Evolutionary conservation across 1,140 invertebrate species (phyloP).

Genomic region (Leptopilina clavipes): DNA sequence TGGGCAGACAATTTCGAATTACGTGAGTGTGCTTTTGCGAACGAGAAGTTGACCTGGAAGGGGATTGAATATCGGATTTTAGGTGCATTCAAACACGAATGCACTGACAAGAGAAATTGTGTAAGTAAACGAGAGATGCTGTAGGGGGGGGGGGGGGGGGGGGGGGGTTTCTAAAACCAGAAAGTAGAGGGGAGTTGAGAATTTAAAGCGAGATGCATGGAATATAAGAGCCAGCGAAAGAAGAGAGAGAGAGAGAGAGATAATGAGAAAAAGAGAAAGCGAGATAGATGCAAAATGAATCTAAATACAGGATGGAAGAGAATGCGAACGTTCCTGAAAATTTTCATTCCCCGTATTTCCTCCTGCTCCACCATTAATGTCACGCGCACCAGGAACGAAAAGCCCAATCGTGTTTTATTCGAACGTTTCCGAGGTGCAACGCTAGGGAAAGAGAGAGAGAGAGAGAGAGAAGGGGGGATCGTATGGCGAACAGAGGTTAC

Average conservation of each 20-base stretch:
- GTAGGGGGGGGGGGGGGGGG: neutral
- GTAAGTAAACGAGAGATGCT: conserved; percentile 18
- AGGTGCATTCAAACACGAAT: conserved; percentile 36
- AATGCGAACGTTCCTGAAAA: conserved; percentile 46
- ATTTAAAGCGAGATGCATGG: neutral
- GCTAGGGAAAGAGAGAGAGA: neutral
- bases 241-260: neutral
- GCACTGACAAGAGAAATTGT: conserved; percentile 1
- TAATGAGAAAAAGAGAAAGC: conserved; percentile 29
- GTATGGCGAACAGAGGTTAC: conserved; percentile 37
- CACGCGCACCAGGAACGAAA: conserved; percentile 49
- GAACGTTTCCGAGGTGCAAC: conserved; percentile 37
- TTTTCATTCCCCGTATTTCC: conserved; percentile 55
- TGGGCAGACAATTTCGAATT: conserved; percentile 65
- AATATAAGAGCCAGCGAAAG: conserved; percentile 36
- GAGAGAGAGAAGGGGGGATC: conserved; percentile 20
- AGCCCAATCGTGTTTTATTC: conserved; percentile 58
- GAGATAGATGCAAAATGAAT: conserved; percentile 27
- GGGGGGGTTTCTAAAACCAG: too few species aligned
- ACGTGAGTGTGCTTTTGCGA: conserved; percentile 45
- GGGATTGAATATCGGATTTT: conserved; percentile 5
- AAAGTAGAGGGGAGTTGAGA: neutral
- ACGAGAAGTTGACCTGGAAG: conserved; percentile 13
- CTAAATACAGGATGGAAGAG: conserved; percentile 28
- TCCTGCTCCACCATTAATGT: conserved; percentile 55